phyloP scores from a whole-genome alignment of 2,888 invertebrate genomes.

The Andrena dorsata region DNA sequence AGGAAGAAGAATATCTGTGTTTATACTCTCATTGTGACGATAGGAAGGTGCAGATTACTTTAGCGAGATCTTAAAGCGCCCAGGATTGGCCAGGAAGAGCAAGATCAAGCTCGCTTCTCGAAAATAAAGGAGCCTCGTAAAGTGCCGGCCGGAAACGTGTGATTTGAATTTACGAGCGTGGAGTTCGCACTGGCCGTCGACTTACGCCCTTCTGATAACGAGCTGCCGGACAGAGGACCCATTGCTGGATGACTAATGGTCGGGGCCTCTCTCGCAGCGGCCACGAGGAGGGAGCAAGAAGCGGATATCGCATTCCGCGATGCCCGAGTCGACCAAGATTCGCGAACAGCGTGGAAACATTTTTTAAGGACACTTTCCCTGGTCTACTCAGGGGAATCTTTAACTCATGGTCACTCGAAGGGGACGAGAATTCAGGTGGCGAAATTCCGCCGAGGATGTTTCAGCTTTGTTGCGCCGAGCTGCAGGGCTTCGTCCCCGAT shows the following conservation, averaged over 20 bases:
- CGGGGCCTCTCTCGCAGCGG: constrained; percentile 46
- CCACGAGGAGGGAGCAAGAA: constrained; percentile 32
- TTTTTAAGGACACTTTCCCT: neutral
- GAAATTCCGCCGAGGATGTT: neutral
- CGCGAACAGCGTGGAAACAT: constrained; percentile 21
- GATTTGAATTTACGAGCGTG: constrained; percentile 70
- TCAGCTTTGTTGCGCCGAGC: neutral
- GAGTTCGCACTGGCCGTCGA: constrained; percentile 64
- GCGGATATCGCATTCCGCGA: constrained; percentile 66
- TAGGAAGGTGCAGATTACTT: too few relatives aligned
- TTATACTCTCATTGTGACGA: too few relatives aligned
- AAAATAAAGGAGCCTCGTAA: constrained; percentile 37
- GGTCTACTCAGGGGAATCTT: neutral
- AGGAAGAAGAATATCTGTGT: too few relatives aligned
- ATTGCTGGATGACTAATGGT: constrained; percentile 74
- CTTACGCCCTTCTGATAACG: constrained; percentile 67
- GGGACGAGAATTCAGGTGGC: neutral
- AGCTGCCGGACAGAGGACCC: constrained; percentile 72
- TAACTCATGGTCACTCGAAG: neutral
- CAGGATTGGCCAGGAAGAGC: neutral
- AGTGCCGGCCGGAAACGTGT: constrained; percentile 62
- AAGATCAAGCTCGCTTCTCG: constrained; percentile 1
- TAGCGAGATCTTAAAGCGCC: neutral
- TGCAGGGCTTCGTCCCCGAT: neutral
- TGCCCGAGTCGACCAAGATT: constrained; percentile 45